phyloP scores from a whole-genome alignment of 37 sponge, comb jelly and placozoan genomes.

The Halisarca cf. caerulea region DNA sequence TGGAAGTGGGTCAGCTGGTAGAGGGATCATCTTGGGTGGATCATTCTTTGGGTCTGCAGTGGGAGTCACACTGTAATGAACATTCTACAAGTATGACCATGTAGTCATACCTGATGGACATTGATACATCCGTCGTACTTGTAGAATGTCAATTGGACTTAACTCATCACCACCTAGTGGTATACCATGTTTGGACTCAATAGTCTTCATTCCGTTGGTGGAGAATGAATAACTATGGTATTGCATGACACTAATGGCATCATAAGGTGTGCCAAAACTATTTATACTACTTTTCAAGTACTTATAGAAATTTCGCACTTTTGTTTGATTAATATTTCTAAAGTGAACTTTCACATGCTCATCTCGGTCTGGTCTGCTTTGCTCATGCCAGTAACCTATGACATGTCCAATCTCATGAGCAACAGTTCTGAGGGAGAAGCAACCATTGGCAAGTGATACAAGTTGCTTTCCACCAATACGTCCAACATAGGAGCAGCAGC shows the following conservation, averaged over 20 bases:
- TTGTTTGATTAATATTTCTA: not conserved
- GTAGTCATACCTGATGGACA: not conserved
- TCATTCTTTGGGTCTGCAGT: not conserved
- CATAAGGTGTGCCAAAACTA: not conserved
- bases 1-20: not conserved
- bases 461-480: not conserved
- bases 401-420: slow-evolving; percentile 37
- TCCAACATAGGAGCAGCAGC: slow-evolving; percentile 44
- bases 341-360: not conserved
- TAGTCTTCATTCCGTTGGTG: not conserved
- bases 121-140: not conserved
- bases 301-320: not conserved
- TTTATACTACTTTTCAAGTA: not conserved
- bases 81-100: not conserved
- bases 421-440: slow-evolving; percentile 16
- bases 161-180: slow-evolving; percentile 3
- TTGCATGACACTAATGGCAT: slow-evolving; percentile 9
- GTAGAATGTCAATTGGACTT: slow-evolving; percentile 1
- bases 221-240: not conserved
- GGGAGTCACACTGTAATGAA: too few species aligned
- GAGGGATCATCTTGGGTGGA: not conserved
- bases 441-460: not conserved
- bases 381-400: slow-evolving; percentile 39
- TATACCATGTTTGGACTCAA: slow-evolving; percentile 7
- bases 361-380: slow-evolving; percentile 36